Evolutionary conservation across 2,797 vertebrate species (phyloP), one percentile per base, ranked within the genome.

Genomic region (Anas bernieri): DNA sequence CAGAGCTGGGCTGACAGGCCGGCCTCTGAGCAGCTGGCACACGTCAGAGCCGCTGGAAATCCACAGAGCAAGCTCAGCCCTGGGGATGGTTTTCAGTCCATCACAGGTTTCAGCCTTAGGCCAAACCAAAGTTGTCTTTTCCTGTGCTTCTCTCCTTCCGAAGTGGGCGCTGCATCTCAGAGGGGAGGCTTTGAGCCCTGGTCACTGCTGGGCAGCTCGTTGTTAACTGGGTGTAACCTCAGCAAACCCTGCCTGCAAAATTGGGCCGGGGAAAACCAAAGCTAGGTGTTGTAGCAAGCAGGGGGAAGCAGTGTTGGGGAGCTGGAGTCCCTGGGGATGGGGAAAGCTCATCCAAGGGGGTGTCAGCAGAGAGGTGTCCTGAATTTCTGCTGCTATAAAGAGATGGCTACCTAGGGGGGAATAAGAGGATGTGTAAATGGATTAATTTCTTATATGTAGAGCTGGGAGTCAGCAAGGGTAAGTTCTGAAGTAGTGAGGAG

Each of bases 231-330:
- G 50, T 3, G 4, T 41, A 48, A 66, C 56, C 56, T 70, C 61
- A 64, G 75, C 64, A 77, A 85, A 76, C 22, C 31, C 43, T 22
- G 9, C 62, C 89, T 1, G 3, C 22, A 63, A 87, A 74, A 55
- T 61, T 3, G 1, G 22, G 85, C 30, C 31, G 54, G 58, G 37
- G 54, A 48, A 64, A 86, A 37, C 12, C 1, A 63, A 35, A 2
- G 20, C 37, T 23, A n/a, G 69, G 4, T 79, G 72, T 31, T 83
- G 23, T 67, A 25, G 9, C 2, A 10, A 28, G n/a, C 2, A 2
- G 15, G 14, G 17, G 35, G 23, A 76, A 7, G 4, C 0, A 2
- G 7, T 31, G 17, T 7, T 1, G 3, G 33, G 68, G 28, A 80
- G n/a, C 11, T 52, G 77, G 17, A 82, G 70, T n/a, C 26, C 23